Evolutionary conservation across 2,797 vertebrate species (phyloP).

Genomic region (Cheirogaleus major): DNA sequence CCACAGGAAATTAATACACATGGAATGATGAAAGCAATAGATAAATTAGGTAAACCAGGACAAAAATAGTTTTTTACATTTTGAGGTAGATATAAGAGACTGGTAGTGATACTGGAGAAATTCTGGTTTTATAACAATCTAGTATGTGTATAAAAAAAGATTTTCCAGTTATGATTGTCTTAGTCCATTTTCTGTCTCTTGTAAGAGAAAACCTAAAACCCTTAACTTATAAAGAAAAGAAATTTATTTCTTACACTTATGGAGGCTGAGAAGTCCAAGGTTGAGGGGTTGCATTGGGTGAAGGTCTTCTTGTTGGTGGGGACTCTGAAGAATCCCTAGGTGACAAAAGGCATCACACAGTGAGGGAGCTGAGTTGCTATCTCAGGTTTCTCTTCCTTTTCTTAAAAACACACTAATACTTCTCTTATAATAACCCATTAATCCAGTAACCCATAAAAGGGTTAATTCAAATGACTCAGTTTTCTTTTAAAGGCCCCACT

Average conservation of each 20-base stretch:
- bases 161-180: neutral
- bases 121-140: neutral
- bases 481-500: neutral
- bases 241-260: neutral
- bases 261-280: neutral
- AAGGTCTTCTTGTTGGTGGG: neutral
- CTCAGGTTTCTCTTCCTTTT: neutral
- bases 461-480: neutral
- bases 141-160: neutral
- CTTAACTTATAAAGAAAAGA: neutral
- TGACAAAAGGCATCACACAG: neutral
- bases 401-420: neutral
- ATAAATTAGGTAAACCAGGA: neutral
- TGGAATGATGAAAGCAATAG: neutral
- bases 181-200: neutral
- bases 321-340: neutral
- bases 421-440: neutral
- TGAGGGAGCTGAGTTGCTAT: neutral
- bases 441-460: neutral
- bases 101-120: neutral
- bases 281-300: neutral
- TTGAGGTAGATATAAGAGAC: neutral
- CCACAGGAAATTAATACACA: neutral
- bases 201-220: neutral
- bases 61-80: neutral